A percentile compares a stretch with the other conserved stretches of the same genome.
These are phyloP conservation scores for Micronycteris hirsuta DNA, from an alignment of 2,113 vertebrate genomes.

Conservation along the genomic window DNA sequence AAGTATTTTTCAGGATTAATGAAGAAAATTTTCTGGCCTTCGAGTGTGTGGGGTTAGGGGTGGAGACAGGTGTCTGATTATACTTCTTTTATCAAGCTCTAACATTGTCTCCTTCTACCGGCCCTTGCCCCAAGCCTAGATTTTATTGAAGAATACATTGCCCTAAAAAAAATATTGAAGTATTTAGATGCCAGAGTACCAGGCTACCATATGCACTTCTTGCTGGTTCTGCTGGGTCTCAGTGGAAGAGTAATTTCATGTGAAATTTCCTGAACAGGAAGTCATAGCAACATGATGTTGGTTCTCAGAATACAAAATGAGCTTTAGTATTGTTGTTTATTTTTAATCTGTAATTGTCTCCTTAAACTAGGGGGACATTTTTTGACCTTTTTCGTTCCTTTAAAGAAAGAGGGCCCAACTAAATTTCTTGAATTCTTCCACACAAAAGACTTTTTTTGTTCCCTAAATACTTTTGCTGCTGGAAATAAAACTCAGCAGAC, in stretches of 20 bases:
- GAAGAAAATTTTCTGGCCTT: background rate
- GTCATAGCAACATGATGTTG: background rate
- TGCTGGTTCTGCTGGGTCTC: background rate
- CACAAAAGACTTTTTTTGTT: slow-evolving; percentile 60
- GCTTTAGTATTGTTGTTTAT: background rate
- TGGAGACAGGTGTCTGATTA: background rate
- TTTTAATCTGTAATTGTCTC: background rate
- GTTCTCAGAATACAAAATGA: background rate
- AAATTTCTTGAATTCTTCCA: slow-evolving; percentile 65
- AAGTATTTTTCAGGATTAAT: background rate
- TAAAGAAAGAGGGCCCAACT: slow-evolving; percentile 33
- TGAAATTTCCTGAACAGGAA: background rate
- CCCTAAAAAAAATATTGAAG: background rate
- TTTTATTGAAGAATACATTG: background rate
- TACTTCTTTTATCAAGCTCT: background rate
- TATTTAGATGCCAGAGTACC: background rate
- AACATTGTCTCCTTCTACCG: background rate
- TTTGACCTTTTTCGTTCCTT: slow-evolving; percentile 10
- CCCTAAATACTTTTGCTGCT: slow-evolving; percentile 63
- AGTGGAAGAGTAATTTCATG: background rate
- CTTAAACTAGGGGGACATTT: background rate
- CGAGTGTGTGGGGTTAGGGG: background rate
- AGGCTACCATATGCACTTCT: background rate
- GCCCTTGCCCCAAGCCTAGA: background rate
- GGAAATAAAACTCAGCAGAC: slow-evolving; percentile 53